Evolutionary conservation across 2,888 invertebrate genomes (phyloP), one percentile per base, ranked within the genome.

Genomic region (Diarsia brunnea): DNA sequence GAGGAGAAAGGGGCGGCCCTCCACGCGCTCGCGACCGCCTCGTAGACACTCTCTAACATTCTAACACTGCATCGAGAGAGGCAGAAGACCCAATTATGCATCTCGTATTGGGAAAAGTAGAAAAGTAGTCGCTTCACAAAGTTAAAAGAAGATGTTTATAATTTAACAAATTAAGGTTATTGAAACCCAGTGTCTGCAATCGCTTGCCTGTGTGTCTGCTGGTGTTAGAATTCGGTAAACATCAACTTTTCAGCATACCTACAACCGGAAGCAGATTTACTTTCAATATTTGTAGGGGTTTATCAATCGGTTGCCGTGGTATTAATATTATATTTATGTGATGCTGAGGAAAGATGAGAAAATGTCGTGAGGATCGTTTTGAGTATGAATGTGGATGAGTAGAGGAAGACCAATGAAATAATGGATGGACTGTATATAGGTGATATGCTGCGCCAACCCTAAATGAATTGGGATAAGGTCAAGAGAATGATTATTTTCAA

Each of bases 1-100:
- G 92, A 91, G 91, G 84, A 85, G 92, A 95, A 95, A 93, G 93
- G 95, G 95, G 96, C 95, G 96, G 92, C 90, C 79, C 90, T 82
- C 82, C 79, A 83, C 91, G 90, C 60, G 43, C 71, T 77, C 58
- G 75, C 82, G 69, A 81, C 94, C 94, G 93, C 93, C 92, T 84
- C 68, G 81, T 77, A 74, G 60, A 77, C 55, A 73, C 73, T 76
- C 69, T 78, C 79, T 73, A 71, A 80, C 49, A 47, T 53, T 66
- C 47, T 58, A 70, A 49, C 61, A 72, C 31, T 51, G 31, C 24
- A 21, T 21, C n/a, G 38, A 11, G 10, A 61, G 45, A 4, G 2
- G 5, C 63, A 83, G 64, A 70, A 82, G 12, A 72, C 12, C 43
- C 16, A 72, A 45, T 27, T 49, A 2, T 43, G 21, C 14, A 63